These are phyloP conservation scores for Phymastichus coffea DNA, from an alignment of 1,140 invertebrate species.

Conservation along the genomic window DNA sequence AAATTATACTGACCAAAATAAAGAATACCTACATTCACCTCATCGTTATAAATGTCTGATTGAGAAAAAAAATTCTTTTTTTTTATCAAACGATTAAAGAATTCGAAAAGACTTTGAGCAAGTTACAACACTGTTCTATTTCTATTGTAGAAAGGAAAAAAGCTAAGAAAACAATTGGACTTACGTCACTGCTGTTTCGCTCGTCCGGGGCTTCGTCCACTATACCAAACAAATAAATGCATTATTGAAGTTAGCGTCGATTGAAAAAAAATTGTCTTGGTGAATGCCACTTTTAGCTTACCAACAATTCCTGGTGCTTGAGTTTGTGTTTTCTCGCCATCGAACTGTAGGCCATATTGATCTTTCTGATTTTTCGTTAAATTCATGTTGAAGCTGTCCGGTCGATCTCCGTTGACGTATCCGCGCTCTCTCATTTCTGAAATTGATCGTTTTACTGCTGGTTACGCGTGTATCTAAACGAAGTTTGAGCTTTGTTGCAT, in stretches of 20 bases:
- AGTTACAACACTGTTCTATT: too few species aligned
- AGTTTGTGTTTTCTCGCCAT: conserved; percentile 37
- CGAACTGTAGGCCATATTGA: conserved; percentile 75
- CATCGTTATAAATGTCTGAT: too few species aligned
- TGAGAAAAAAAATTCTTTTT: too few species aligned
- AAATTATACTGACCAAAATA: conserved; percentile 9
- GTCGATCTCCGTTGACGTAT: conserved; percentile 36
- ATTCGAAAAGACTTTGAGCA: too few species aligned
- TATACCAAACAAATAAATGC: conserved; percentile 33
- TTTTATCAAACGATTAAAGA: too few species aligned
- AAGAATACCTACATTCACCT: too few species aligned
- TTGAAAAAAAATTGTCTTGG: background rate
- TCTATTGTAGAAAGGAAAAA: too few species aligned
- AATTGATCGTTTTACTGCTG: too few species aligned
- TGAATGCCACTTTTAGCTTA: conserved; percentile 38
- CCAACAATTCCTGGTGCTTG: conserved; percentile 57
- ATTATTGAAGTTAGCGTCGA: conserved; percentile 4
- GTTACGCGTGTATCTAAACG: too few species aligned
- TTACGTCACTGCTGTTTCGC: conserved; percentile 28
- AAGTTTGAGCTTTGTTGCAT: too few species aligned
- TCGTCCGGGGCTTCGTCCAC: conserved; percentile 50
- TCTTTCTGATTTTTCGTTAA: conserved; percentile 70
- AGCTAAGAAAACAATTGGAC: background rate
- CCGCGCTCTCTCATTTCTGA: conserved; percentile 28
- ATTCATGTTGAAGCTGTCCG: conserved; percentile 69